Evolutionary conservation across 2,113 vertebrate genomes (phyloP), one percentile per base, ranked within the genome.

Genomic region (Platanista minor): DNA sequence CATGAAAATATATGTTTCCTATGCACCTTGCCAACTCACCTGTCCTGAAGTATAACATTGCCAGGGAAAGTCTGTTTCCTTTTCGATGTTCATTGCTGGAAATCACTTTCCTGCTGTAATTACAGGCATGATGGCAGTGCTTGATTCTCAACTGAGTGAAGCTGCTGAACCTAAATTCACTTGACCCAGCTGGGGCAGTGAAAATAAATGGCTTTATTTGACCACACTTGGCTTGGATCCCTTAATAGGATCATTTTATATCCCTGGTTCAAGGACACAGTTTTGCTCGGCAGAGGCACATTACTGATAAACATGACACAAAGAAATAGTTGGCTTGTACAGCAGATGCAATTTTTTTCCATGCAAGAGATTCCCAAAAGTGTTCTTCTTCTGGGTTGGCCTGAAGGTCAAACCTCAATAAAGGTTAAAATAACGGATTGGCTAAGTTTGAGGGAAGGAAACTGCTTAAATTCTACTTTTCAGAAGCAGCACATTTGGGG

Each of bases 141-240:
- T 98, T 98, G 93, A 97, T 97, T 96, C 94, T 97, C 75, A 95
- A 98, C 97, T 93, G 98, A 99, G 98, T 96, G 98, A 98, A 98
- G 97, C 98, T 97, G 98, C 98, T 99, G 98, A 99, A 99, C 98
- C 99, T 99, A 99, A 98, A 98, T 99, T 98, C 98, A 98, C 98
- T 99, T 99, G 98, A 99, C 98, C 98, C 98, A 98, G 96, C 97
- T 87, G 93, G 98, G 98, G 98, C 98, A 99, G 98, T 98, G 98
- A 98, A 99, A 99, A 99, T 99, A 99, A 99, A 99, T 99, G 98
- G 98, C 98, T 99, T 99, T 98, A 98, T 98, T 98, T 98, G 98
- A 98, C 98, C 96, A 97, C 97, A 97, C 97, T 98, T 98, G 98
- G 98, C 99, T 98, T 97, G 94, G 93, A 97, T 98, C 98, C 97